A percentile compares a stretch with the other conserved stretches of the same genome.
Evolutionary conservation across 2,113 vertebrate species (phyloP).

Genomic region (Lycaon pictus): DNA sequence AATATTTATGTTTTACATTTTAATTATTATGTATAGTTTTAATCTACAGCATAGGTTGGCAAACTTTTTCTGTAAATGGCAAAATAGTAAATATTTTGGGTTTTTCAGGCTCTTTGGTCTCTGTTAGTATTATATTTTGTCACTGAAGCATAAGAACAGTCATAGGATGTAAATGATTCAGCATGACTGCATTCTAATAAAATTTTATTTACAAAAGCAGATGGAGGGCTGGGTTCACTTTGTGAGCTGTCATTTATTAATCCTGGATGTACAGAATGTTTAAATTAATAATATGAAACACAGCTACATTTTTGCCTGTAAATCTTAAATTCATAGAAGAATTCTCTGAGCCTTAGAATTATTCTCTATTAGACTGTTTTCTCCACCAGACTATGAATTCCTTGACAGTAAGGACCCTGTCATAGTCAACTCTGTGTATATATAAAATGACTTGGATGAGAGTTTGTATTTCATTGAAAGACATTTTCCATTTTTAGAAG

Average conservation of each 20-base stretch:
- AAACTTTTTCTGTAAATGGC: background rate
- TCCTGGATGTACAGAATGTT: background rate
- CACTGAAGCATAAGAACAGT: background rate
- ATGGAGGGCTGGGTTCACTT: background rate
- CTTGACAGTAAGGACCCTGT: background rate
- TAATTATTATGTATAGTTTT: background rate
- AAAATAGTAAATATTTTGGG: constrained; percentile 4
- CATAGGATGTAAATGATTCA: background rate
- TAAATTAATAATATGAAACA: background rate
- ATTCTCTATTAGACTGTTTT: background rate
- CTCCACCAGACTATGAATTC: background rate
- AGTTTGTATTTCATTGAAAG: background rate
- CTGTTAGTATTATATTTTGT: background rate
- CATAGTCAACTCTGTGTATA: background rate
- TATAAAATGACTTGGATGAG: background rate
- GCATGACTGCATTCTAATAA: background rate
- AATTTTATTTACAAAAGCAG: background rate
- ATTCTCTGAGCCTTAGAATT: background rate
- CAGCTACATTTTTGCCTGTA: background rate
- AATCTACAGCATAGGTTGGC: background rate
- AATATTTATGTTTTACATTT: background rate
- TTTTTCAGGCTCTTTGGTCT: background rate
- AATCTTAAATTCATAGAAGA: background rate
- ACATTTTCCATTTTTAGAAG: background rate
- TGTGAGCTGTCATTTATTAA: background rate